These are phyloP conservation scores for Paramisgurnus dabryanus DNA, from an alignment of 2,113 vertebrate genomes.

Conservation along the genomic window DNA sequence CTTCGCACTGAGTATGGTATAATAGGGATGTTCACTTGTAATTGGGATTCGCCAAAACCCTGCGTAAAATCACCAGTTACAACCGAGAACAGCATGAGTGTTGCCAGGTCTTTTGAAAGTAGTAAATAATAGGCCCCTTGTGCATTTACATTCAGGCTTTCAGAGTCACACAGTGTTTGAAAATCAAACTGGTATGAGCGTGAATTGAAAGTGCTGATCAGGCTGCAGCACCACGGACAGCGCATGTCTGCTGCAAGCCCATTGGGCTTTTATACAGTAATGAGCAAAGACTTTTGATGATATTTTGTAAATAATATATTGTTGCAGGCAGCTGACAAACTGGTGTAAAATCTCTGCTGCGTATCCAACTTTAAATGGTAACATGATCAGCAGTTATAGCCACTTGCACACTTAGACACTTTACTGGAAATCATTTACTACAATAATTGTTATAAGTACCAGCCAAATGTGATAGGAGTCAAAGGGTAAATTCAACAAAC, in stretches of 20 bases:
- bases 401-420: background rate
- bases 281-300: background rate
- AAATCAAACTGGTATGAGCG: background rate
- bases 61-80: background rate
- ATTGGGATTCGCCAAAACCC: too few species aligned
- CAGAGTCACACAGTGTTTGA: background rate
- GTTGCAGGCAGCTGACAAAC: background rate
- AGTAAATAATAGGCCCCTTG: constrained; percentile 21
- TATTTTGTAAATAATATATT: background rate
- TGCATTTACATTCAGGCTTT: constrained; percentile 25
- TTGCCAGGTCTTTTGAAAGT: constrained; percentile 19
- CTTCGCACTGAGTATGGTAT: too few species aligned
- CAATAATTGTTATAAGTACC: background rate
- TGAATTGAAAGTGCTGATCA: constrained; percentile 47
- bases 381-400: background rate
- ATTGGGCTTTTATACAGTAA: background rate
- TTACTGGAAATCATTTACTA: constrained; percentile 34
- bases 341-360: background rate
- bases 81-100: background rate
- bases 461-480: background rate
- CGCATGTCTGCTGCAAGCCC: constrained; percentile 18
- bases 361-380: background rate
- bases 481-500: background rate
- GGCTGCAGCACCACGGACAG: constrained; percentile 61
- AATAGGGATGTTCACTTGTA: too few species aligned